Evolutionary conservation across 2,888 invertebrate species (phyloP).

Genomic region (Rotaria sp.): DNA sequence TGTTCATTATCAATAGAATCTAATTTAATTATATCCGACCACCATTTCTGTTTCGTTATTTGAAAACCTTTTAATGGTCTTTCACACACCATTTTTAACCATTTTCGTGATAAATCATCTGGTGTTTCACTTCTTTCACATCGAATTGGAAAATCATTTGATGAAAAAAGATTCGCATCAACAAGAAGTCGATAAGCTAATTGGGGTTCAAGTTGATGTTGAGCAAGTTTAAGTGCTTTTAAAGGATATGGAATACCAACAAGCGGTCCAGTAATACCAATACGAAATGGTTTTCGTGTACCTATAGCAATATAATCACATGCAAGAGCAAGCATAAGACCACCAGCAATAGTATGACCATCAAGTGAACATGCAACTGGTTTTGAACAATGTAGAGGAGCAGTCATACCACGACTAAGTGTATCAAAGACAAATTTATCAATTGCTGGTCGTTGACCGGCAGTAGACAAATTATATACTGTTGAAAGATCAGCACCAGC

Average conservation of each 20-base stretch:
- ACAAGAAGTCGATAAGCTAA: neutral
- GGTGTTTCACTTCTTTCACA: neutral
- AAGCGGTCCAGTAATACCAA: neutral
- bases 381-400: neutral
- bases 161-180: neutral
- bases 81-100: neutral
- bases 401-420: neutral
- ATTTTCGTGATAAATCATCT: neutral
- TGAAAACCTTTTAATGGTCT: constrained; percentile 11
- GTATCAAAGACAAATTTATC: constrained; percentile 1
- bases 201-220: neutral
- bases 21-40: neutral
- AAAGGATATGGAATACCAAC: constrained; percentile 30
- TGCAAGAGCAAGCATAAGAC: neutral
- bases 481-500: constrained; percentile 1
- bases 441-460: neutral
- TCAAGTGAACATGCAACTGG: constrained; percentile 19
- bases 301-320: constrained; percentile 19
- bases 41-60: neutral
- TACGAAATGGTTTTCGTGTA: constrained; percentile 11
- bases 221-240: neutral
- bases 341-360: constrained; percentile 27
- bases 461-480: neutral
- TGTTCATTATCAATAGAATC: neutral
- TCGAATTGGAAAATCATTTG: neutral